Base-by-base conservation (phyloP, 2,888 invertebrate species). In the Diaperis boleti region DNA sequence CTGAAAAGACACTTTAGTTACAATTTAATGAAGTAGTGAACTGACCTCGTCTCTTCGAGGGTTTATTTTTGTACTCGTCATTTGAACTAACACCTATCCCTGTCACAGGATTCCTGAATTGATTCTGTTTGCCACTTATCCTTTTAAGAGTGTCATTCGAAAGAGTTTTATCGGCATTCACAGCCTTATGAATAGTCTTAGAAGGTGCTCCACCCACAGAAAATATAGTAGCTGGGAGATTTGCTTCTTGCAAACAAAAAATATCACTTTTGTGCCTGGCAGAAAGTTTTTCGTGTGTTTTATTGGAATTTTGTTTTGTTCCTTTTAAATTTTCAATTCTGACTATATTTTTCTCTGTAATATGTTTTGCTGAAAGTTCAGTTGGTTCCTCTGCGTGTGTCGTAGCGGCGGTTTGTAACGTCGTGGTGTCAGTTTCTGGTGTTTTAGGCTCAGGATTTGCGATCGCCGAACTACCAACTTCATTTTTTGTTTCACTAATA, bases 21-120 rank as follows among this genome's bases (percentile, higher is more conserved):
- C 14, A 37, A 17, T 10, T 57, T 33, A 6, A 13, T 11, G 17
- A n/a, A 8, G 33, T 33, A 3, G 2, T 11, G n/a, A 17, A 31
- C 13, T 15, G n/a, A 47, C 39, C 56, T 39, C 26, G 37, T 11
- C 59, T 22, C 42, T 41, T 56, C 14, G 47, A 56, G 1, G 66
- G 67, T 57, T 70, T 74, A 39, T 65, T 71, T 60, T 72, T 76
- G 49, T 75, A 73, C 59, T 77, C 78, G 50, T 79, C 78, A 6
- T 71, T 73, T 3, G 75, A 77, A 31, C 70, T 75, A 13, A 81
- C 61, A 6, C 82, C 81, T 0, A 69, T 72, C 0, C 81, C 81
- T 3, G 81, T 80, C 11, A 81, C 41, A 0, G 81, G 81, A 69
- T 81, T 81, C 54, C 81, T 72, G 3, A 37, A 44, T 14, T 47